Evolutionary conservation across 2,888 invertebrate species (phyloP), one percentile per base, ranked within the genome.

Genomic region (Synanthedon formicaeformis): DNA sequence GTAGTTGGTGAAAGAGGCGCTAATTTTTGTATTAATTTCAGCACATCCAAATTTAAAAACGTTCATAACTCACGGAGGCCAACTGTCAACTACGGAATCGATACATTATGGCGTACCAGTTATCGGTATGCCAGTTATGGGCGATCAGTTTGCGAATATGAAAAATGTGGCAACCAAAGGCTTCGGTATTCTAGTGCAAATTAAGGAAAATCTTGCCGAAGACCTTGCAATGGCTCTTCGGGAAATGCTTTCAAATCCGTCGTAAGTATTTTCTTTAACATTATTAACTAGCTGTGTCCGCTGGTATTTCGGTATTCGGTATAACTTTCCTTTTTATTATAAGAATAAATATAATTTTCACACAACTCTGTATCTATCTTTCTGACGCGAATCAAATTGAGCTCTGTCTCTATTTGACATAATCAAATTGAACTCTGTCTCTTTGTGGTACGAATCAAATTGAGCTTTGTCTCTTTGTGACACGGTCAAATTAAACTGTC

Each of bases 41-140:
- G 79, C 72, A 0, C 78, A 78, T 56, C 71, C 73, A 0, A 82
- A 81, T 45, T 51, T 73, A 1, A 75, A 67, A 41, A 52, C 81
- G 2, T 83, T 82, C 57, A 71, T 83, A 27, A 76, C 81, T 0
- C 82, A 82, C 34, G 82, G 83, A n/a, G 83, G 83, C 10, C 76
- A 71, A 51, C 60, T 83, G 0, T 83, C 83, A 0, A 78, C 75
- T 0, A 73, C 75, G 6, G 83, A 83, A 62, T 70, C 82, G 0
- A 60, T 81, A 52, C 75, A 82, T 56, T 75, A 66, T 41, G 82
- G 77, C n/a, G 72, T 81, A n/a, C 82, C 83, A 8, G 55, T 81
- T 0, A 69, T 83, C 0, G 83, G 83, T 8, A 61, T 83, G 1
- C 82, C 83, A 2, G 63, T 78, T 0, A 57, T 72, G 34, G 77